A percentile compares a stretch with the other conserved stretches of the same genome.
phyloP scores from a whole-genome alignment of 2,797 vertebrate genomes.

The Enteromius argenteus region DNA sequence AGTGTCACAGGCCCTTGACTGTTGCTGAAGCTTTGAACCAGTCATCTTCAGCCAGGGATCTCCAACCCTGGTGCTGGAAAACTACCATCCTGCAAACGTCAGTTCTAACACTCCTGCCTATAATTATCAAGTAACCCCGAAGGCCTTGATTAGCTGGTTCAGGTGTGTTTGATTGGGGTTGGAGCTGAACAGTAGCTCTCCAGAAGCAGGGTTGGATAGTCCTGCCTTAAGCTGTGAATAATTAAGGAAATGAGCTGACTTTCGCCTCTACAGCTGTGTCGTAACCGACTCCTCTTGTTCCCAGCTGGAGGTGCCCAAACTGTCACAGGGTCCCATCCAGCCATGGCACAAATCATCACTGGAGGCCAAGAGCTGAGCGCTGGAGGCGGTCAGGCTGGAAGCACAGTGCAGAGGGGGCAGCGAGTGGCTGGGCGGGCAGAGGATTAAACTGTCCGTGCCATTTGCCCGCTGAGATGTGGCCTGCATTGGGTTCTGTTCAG shows the following conservation, averaged over 20 bases:
- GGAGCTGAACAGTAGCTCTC: background rate
- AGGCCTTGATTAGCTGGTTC: background rate
- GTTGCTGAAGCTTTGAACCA: background rate
- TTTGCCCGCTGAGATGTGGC: slow-evolving; percentile 68
- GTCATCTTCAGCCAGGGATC: background rate
- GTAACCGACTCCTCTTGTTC: slow-evolving; percentile 87
- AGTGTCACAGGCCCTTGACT: background rate
- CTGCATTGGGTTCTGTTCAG: slow-evolving; percentile 48
- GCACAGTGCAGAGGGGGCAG: slow-evolving; percentile 84
- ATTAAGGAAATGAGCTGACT: background rate
- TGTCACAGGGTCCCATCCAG: slow-evolving; percentile 84
- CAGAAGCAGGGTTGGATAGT: background rate
- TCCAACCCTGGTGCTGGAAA: background rate
- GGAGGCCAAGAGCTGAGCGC: slow-evolving; percentile 85
- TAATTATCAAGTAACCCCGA: background rate
- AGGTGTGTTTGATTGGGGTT: background rate
- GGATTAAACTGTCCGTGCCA: slow-evolving; percentile 78
- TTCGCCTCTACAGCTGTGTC: slow-evolving; percentile 75
- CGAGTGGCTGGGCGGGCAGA: slow-evolving; percentile 75
- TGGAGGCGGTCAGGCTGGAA: slow-evolving; percentile 86
- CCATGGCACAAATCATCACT: slow-evolving; percentile 86
- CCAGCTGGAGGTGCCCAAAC: slow-evolving; percentile 84
- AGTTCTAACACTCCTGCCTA: background rate
- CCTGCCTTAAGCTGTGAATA: background rate
- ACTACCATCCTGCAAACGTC: background rate